Evolutionary conservation across 2,888 invertebrate genomes (phyloP).

Genomic region (Drosophila parthenogenetica): DNA sequence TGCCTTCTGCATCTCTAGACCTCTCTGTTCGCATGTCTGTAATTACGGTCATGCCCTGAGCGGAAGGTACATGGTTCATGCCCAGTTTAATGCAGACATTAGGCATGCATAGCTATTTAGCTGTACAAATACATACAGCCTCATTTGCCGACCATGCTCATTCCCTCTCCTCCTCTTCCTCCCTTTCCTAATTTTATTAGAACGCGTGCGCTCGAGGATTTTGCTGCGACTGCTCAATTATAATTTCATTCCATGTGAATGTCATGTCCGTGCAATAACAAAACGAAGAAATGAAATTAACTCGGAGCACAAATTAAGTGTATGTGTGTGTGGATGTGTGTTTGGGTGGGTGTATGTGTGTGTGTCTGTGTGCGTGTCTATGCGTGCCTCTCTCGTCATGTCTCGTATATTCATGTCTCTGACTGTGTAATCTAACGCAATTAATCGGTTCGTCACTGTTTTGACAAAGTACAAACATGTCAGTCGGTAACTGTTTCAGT

Average conservation of each 20-base stretch:
- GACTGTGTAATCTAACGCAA: constrained; percentile 75
- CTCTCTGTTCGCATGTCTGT: constrained; percentile 62
- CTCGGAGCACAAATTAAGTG: constrained; percentile 70
- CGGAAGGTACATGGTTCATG: constrained; percentile 49
- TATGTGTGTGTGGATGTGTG: constrained; percentile 10
- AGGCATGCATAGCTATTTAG: constrained; percentile 76
- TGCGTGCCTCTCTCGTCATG: constrained; percentile 2
- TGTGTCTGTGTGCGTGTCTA: constrained; percentile 18
- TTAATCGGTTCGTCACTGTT: constrained; percentile 81
- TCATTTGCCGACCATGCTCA: constrained; percentile 23
- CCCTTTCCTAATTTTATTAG: constrained; percentile 58
- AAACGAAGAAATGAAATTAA: constrained; percentile 75
- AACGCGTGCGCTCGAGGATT: constrained; percentile 68
- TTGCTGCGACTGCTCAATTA: constrained; percentile 69
- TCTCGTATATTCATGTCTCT: constrained; percentile 2
- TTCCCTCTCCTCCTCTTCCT: neutral
- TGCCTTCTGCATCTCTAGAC: neutral
- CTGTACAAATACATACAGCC: constrained; percentile 45
- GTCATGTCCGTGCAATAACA: constrained; percentile 62
- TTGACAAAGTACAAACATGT: constrained; percentile 68
- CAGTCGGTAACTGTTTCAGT: constrained; percentile 42
- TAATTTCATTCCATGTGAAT: constrained; percentile 65
- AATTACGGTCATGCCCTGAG: constrained; percentile 64
- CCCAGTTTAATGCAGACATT: constrained; percentile 75
- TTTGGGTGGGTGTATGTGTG: constrained; percentile 2